These are phyloP conservation scores for Acropora yongei DNA, from an alignment of 64 coral and sea anemone species.

Conservation along the genomic window DNA sequence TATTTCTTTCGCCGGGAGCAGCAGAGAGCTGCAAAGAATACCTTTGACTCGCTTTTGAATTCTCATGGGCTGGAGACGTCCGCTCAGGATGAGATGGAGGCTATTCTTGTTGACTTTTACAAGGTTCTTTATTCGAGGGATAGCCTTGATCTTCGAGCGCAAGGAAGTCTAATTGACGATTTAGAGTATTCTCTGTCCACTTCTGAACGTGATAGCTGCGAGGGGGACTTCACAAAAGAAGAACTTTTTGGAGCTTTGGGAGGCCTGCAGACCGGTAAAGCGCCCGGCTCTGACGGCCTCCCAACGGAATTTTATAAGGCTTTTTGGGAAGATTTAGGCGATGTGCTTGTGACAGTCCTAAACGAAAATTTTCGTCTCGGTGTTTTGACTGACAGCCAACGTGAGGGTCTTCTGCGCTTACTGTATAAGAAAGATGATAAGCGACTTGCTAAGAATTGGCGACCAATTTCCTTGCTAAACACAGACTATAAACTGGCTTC, in stretches of 20 bases:
- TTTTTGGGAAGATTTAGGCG: conserved; percentile 18
- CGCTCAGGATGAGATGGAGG: not conserved
- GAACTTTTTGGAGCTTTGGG: not conserved
- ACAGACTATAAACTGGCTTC: not conserved
- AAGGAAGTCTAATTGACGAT: not conserved
- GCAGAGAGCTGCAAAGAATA: not conserved
- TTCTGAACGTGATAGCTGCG: not conserved
- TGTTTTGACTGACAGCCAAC: not conserved
- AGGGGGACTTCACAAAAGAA: not conserved
- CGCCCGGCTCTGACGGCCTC: conserved; percentile 17
- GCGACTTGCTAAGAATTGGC: not conserved
- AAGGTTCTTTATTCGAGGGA: not conserved
- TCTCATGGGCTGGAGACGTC: not conserved
- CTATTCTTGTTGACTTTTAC: not conserved
- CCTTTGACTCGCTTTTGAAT: not conserved
- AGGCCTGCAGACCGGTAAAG: not conserved
- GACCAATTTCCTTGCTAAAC: not conserved
- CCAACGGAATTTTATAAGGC: conserved; percentile 28
- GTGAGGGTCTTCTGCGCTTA: no score
- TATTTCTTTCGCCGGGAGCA: not conserved
- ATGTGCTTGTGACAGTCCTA: not conserved
- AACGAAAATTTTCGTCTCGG: not conserved
- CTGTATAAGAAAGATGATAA: no score
- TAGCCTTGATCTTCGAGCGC: not conserved
- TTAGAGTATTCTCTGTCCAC: not conserved